phyloP scores from a whole-genome alignment of 1,140 invertebrate species.

The Cepaea nemoralis region DNA sequence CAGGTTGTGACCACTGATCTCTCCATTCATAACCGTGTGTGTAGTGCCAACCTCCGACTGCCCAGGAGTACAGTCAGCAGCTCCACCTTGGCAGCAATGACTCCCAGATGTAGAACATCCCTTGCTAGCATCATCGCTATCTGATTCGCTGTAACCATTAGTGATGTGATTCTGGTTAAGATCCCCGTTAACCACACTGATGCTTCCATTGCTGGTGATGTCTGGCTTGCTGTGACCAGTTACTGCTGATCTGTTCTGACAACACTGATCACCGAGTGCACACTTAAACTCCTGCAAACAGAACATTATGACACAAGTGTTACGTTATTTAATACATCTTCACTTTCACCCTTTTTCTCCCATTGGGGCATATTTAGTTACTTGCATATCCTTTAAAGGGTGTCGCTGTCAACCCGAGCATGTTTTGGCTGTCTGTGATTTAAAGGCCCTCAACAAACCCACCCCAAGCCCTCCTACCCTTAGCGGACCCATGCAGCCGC shows the following conservation, averaged over 20 bases:
- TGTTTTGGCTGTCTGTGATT: too few species aligned
- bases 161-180: neutral
- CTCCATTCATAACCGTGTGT: neutral
- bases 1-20: neutral
- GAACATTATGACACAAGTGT: neutral
- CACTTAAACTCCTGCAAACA: constrained; percentile 9
- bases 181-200: neutral
- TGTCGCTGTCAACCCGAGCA: too few species aligned
- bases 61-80: too few species aligned
- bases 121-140: neutral
- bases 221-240: neutral
- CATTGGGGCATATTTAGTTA: too few species aligned
- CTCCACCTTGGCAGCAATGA: too few species aligned
- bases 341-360: too few species aligned
- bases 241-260: neutral
- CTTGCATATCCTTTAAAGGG: too few species aligned
- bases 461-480: too few species aligned
- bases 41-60: neutral
- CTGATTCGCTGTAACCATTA: neutral
- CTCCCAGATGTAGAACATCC: too few species aligned
- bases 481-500: too few species aligned
- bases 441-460: too few species aligned
- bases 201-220: neutral
- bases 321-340: neutral
- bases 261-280: constrained; percentile 3